Evolutionary conservation across 2,113 vertebrate genomes (phyloP).

Genomic region (Leucosticte australis): DNA sequence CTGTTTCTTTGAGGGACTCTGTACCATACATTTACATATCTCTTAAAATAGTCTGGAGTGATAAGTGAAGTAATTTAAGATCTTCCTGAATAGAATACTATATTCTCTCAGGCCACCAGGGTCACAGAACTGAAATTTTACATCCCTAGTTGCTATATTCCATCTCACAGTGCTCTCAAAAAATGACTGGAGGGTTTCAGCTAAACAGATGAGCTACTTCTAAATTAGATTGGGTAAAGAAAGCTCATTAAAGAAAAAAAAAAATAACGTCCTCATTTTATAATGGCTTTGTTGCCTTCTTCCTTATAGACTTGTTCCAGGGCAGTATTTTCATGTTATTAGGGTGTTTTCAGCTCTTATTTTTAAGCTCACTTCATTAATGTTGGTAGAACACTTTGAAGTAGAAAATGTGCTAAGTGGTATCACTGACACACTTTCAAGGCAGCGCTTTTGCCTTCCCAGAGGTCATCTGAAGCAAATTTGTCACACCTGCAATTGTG

Average conservation of each 20-base stretch:
- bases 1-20: background rate
- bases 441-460: background rate
- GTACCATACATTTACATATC: background rate
- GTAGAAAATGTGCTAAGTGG: constrained; percentile 20
- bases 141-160: background rate
- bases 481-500: constrained; percentile 16
- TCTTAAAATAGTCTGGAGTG: background rate
- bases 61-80: constrained; percentile 2
- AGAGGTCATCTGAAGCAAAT: constrained; percentile 6
- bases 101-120: background rate
- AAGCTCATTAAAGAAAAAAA: constrained; percentile 26
- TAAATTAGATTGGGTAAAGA: constrained; percentile 27
- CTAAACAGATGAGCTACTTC: constrained; percentile 2
- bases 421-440: constrained; percentile 38
- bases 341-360: constrained; percentile 23
- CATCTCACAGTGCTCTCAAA: background rate
- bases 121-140: constrained; percentile 16
- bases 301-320: background rate
- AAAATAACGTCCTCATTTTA: background rate
- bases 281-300: constrained; percentile 10
- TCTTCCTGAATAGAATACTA: background rate
- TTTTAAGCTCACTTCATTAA: constrained; percentile 33
- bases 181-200: constrained; percentile 5
- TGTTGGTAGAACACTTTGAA: constrained; percentile 31
- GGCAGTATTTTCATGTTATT: constrained; percentile 12